These are phyloP conservation scores for Rhombomys opimus DNA, from an alignment of 2,113 vertebrate genomes.

Conservation along the genomic window DNA sequence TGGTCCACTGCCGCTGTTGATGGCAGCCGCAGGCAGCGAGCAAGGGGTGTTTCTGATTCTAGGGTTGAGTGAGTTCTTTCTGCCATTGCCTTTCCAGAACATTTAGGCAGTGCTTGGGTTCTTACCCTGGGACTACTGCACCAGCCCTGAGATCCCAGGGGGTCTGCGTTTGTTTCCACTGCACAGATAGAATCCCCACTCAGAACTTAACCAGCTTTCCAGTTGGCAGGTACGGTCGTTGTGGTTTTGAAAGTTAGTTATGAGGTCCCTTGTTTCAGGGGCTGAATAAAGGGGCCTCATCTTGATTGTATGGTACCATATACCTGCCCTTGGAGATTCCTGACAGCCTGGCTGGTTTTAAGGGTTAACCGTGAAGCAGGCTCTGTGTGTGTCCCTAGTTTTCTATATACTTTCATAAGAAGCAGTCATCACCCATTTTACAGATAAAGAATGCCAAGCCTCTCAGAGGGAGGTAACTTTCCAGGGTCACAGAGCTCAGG, in stretches of 20 bases:
- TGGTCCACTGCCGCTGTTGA: background rate
- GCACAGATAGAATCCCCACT: background rate
- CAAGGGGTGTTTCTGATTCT: background rate
- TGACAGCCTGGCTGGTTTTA: no score
- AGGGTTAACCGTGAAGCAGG: background rate
- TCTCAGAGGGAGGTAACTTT: background rate
- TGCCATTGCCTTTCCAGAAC: background rate
- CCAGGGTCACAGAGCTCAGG: background rate
- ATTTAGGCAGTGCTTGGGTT: background rate
- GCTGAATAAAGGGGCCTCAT: background rate
- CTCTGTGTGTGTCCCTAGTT: background rate
- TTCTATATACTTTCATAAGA: background rate
- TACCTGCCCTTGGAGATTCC: background rate
- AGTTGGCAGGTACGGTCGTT: background rate
- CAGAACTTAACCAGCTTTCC: background rate
- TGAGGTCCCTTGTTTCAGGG: background rate
- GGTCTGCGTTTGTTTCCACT: background rate
- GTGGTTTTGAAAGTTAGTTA: background rate
- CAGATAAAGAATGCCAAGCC: background rate
- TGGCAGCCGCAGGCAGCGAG: background rate
- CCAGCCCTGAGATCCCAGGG: background rate
- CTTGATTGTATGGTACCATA: accelerated
- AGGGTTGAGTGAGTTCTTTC: background rate
- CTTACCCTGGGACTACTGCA: background rate
- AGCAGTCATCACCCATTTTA: background rate